A percentile compares a stretch with the other conserved stretches of the same genome.
Evolutionary conservation across 1,140 invertebrate genomes (phyloP).

Genomic region (Drosophila orena): DNA sequence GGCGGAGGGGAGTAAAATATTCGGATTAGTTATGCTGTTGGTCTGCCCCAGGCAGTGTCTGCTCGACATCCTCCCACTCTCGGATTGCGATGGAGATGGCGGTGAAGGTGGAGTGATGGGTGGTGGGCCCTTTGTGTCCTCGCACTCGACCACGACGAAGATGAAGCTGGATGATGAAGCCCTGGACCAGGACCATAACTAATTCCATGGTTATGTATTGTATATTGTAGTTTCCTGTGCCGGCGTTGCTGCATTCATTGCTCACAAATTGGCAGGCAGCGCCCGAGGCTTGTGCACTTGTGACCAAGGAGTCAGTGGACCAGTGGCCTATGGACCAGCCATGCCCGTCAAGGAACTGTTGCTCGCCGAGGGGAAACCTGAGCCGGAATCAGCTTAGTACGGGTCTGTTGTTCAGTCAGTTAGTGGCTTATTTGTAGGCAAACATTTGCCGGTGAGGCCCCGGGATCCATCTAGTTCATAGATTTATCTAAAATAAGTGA

Average conservation of each 20-base stretch:
- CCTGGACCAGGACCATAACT: constrained; percentile 56
- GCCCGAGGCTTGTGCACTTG: constrained; percentile 50
- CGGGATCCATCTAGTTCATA: constrained; percentile 52
- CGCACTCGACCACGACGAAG: constrained; percentile 4
- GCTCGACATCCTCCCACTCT: constrained; percentile 15
- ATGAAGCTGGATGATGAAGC: constrained; percentile 1
- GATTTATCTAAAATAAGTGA: constrained; percentile 69
- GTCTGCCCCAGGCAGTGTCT: constrained; percentile 48
- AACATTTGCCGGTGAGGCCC: constrained; percentile 31
- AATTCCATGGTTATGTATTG: constrained; percentile 80
- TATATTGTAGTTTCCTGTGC: constrained; percentile 74
- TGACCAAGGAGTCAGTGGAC: constrained; percentile 28
- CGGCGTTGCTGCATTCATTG: constrained; percentile 69
- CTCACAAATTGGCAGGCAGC: constrained; percentile 72
- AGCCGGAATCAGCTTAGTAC: constrained; percentile 6
- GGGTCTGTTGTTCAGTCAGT: constrained; percentile 45
- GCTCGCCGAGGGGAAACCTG: constrained; percentile 26
- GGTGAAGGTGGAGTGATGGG: constrained; percentile 15
- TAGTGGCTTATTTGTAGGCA: constrained; percentile 56
- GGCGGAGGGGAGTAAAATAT: constrained; percentile 47
- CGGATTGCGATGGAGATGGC: too few species aligned
- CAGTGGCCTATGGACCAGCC: not conserved
- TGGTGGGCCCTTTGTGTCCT: constrained; percentile 29
- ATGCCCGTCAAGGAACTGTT: constrained; percentile 34
- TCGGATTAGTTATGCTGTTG: constrained; percentile 80